A percentile compares a stretch with the other conserved stretches of the same genome.
These are phyloP conservation scores for Calidris pugnax DNA, from an alignment of 2,113 vertebrate species.

Conservation along the genomic window DNA sequence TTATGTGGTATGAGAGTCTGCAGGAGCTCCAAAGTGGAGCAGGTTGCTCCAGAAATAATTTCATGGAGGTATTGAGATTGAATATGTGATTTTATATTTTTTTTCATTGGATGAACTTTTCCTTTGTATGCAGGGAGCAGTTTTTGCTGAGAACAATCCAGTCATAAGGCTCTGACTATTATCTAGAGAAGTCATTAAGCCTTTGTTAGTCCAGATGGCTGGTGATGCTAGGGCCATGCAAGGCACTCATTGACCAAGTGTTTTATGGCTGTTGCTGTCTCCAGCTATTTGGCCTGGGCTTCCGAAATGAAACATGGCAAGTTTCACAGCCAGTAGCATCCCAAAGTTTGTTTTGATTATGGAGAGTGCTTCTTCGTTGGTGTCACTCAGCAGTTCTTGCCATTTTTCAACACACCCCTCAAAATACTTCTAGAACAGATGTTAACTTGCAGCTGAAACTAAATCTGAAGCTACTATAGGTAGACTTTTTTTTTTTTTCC, in stretches of 20 bases:
- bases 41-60: background rate
- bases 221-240: background rate
- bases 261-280: background rate
- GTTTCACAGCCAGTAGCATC: background rate
- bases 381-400: background rate
- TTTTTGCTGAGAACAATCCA: background rate
- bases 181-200: background rate
- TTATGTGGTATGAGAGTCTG: background rate
- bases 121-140: background rate
- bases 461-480: background rate
- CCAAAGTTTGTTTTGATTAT: background rate
- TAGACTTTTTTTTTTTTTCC: background rate
- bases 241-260: background rate
- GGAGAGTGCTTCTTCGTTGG: background rate
- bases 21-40: background rate
- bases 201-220: background rate
- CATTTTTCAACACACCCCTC: background rate
- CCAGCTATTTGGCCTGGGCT: background rate
- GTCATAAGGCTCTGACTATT: background rate
- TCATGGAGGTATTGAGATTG: background rate
- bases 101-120: background rate
- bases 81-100: background rate
- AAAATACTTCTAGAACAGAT: background rate
- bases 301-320: background rate
- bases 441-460: background rate